phyloP scores from a whole-genome alignment of 2,888 invertebrate genomes.

The Chymomyza caudatula region DNA sequence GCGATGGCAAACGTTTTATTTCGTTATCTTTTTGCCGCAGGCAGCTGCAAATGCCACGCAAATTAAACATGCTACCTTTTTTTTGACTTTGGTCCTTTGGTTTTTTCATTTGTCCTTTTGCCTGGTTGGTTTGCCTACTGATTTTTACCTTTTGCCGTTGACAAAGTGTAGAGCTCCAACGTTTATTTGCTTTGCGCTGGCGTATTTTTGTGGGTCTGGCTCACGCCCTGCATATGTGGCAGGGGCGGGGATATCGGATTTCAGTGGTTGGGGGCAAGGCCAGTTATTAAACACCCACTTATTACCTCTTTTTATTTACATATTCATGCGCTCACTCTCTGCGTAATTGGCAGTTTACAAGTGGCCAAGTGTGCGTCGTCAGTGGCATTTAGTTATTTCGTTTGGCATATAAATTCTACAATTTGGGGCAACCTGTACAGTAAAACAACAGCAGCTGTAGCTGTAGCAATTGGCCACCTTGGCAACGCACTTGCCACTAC shows the following conservation, averaged over 20 bases:
- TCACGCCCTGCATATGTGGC: not conserved
- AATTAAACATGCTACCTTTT: conserved; percentile 75
- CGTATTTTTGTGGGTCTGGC: not conserved
- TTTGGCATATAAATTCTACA: not conserved
- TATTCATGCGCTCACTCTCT: conserved; percentile 67
- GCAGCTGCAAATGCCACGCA: conserved; percentile 76
- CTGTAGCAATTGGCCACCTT: not conserved
- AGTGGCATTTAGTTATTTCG: not conserved
- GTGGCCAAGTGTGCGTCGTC: not conserved
- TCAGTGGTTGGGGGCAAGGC: conserved; percentile 27
- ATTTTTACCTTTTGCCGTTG: conserved; percentile 55
- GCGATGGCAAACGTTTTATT: conserved; percentile 63
- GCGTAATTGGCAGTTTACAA: conserved; percentile 30
- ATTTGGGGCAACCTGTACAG: not conserved
- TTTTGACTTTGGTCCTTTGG: conserved; percentile 24
- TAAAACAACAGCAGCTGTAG: too few species aligned
- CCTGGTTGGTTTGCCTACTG: conserved; percentile 23
- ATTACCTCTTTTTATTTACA: conserved; percentile 76
- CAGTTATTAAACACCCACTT: conserved; percentile 76
- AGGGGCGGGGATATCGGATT: not conserved
- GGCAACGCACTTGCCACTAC: not conserved
- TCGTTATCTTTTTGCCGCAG: conserved; percentile 77
- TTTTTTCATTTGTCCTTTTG: conserved; percentile 21
- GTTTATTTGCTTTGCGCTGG: not conserved
- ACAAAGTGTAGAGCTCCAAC: not conserved